Evolutionary conservation across 2,797 vertebrate species (phyloP).

Genomic region (Ispidina picta): DNA sequence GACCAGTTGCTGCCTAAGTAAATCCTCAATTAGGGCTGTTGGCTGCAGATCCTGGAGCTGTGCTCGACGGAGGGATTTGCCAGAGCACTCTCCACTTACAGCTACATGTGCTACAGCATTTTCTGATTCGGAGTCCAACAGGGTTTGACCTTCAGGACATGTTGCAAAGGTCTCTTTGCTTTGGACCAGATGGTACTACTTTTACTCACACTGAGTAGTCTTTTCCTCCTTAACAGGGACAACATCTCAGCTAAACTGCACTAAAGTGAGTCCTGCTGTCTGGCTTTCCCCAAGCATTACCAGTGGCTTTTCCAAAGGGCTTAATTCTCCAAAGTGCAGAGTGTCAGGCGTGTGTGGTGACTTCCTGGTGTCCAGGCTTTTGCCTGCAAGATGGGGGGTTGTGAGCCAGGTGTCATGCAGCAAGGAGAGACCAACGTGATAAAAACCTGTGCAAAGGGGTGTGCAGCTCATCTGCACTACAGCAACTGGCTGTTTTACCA

Average conservation of each 20-base stretch:
- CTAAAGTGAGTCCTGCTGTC: background rate
- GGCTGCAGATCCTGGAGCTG: constrained; percentile 13
- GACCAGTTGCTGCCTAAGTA: constrained; percentile 1
- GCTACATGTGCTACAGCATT: background rate
- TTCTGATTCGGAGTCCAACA: background rate
- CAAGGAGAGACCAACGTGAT: background rate
- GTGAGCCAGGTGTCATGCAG: background rate
- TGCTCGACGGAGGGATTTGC: rapidly evolving
- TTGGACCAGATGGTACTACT: constrained; percentile 12
- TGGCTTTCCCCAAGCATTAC: background rate
- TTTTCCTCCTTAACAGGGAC: background rate
- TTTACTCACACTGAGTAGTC: background rate
- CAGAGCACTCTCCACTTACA: background rate
- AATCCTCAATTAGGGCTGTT: constrained; percentile 24
- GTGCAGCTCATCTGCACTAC: background rate
- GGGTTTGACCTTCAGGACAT: constrained; percentile 36
- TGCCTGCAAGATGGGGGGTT: background rate
- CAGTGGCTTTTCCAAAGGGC: background rate
- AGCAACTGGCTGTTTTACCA: background rate
- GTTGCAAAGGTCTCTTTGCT: background rate
- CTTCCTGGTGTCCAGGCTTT: background rate
- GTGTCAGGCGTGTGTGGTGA: background rate
- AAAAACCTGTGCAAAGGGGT: background rate
- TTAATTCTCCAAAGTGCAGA: background rate
- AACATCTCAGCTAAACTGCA: background rate